Evolutionary conservation across 2,797 vertebrate genomes (phyloP).

Genomic region (Enteromius argenteus): DNA sequence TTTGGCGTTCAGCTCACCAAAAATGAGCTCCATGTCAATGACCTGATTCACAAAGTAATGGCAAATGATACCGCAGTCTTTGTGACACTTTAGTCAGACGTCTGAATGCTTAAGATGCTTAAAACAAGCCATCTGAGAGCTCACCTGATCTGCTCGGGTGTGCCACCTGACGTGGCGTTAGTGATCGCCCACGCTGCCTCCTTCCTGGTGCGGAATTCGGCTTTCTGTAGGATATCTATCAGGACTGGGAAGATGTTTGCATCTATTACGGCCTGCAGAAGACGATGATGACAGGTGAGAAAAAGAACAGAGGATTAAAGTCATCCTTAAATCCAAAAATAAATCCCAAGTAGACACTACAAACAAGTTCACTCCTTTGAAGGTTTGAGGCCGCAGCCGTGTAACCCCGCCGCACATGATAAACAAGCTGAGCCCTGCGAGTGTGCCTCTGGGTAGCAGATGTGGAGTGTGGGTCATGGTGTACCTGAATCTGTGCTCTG

Average conservation of each 20-base stretch:
- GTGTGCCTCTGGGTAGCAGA: not conserved
- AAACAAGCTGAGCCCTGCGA: slow-evolving; percentile 17
- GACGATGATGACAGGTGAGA: not conserved
- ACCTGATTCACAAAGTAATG: not conserved
- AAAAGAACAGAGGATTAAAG: slow-evolving; percentile 8
- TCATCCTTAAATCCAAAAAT: slow-evolving; percentile 7
- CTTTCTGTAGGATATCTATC: slow-evolving; percentile 98
- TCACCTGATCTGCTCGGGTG: slow-evolving; percentile 94
- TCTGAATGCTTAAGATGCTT: slow-evolving; percentile 3
- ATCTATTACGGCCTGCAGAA: slow-evolving; percentile 91
- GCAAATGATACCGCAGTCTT: not conserved
- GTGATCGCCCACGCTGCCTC: slow-evolving; percentile 99
- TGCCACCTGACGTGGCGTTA: slow-evolving; percentile 96
- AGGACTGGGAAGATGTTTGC: slow-evolving; percentile 98
- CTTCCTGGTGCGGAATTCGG: slow-evolving; percentile 96
- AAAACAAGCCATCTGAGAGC: not conserved
- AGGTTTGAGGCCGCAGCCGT: not conserved
- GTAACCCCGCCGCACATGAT: slow-evolving; percentile 18
- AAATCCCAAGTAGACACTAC: not conserved
- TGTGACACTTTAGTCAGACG: not conserved
- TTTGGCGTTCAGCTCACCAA: not conserved
- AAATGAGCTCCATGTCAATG: not conserved
- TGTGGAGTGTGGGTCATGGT: not conserved
- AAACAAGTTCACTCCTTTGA: not conserved
- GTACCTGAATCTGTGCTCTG: slow-evolving; percentile 94